These are phyloP conservation scores for Malacoraja senta DNA, from an alignment of 2,797 vertebrate genomes.

Conservation along the genomic window DNA sequence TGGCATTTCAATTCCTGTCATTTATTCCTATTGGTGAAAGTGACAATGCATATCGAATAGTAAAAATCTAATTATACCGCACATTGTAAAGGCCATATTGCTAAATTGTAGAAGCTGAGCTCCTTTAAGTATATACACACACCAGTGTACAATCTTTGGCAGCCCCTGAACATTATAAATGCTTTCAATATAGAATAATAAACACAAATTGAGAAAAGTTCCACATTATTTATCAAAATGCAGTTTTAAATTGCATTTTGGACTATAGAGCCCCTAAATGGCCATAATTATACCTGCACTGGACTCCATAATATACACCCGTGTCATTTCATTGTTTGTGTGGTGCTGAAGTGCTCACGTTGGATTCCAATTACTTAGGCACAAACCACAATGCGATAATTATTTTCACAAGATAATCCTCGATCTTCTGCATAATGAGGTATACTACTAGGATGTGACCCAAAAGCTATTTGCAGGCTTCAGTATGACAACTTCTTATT, in stretches of 20 bases:
- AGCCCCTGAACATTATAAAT: not conserved
- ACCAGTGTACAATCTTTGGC: not conserved
- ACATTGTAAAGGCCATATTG: conserved; percentile 13
- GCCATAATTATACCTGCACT: not conserved
- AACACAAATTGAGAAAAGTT: not conserved
- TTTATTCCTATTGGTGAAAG: conserved; percentile 14
- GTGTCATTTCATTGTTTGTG: not conserved
- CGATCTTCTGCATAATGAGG: not conserved
- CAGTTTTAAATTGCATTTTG: not conserved
- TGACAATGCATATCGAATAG: not conserved
- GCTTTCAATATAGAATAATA: not conserved
- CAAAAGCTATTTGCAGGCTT: not conserved
- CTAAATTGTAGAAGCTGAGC: not conserved
- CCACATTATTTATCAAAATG: not conserved
- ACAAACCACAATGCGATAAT: not conserved
- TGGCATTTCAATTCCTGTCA: conserved; percentile 21
- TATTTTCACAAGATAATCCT: not conserved
- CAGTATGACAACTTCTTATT: not conserved
- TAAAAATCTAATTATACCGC: conserved; percentile 8
- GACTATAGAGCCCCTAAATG: not conserved
- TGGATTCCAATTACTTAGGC: not conserved
- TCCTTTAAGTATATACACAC: not conserved
- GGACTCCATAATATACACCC: not conserved
- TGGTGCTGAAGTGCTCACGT: not conserved
- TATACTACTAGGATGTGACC: not conserved